Conservation (phyloP, 2,888 invertebrate genomes). For the Seira ritae region DNA sequence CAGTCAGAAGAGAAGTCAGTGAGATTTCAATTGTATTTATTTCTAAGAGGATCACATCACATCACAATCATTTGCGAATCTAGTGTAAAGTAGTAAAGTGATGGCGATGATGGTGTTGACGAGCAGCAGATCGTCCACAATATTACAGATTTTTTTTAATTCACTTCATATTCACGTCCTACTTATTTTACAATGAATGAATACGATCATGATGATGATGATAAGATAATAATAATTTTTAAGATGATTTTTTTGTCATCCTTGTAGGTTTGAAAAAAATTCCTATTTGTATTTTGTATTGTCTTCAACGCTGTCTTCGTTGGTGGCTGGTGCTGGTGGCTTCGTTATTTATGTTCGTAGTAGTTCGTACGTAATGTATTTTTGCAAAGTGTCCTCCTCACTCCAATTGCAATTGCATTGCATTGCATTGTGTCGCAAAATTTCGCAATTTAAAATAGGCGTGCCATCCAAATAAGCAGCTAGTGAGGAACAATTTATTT, state of each 20-base stretch:
- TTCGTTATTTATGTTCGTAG: constrained; percentile 31
- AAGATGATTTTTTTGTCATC: not conserved
- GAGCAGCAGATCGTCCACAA: too few relatives aligned
- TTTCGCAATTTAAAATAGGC: constrained; percentile 54
- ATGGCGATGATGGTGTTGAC: not conserved
- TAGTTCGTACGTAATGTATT: too few relatives aligned
- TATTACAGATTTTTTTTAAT: not conserved
- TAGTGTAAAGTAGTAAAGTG: not conserved
- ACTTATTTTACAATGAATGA: constrained; percentile 13
- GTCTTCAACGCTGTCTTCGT: not conserved
- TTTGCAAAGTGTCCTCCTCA: too few relatives aligned
- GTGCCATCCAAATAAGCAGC: constrained; percentile 18
- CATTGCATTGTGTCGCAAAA: constrained; percentile 44
- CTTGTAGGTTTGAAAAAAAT: not conserved
- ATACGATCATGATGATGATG: constrained; percentile 31
- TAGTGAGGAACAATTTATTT: not conserved
- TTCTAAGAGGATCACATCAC: not conserved
- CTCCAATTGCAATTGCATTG: constrained; percentile 36
- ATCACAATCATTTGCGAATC: not conserved
- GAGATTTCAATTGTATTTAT: not conserved
- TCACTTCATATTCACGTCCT: constrained; percentile 6
- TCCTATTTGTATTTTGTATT: not conserved
- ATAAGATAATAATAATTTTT: constrained; percentile 12
- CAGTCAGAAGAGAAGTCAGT: not conserved
- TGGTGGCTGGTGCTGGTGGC: constrained; percentile 18